Percentiles rank a stretch among this genome's conserved stretches.
Conservation (phyloP, 2,888 invertebrate genomes). For the Andrena camellia region DNA sequence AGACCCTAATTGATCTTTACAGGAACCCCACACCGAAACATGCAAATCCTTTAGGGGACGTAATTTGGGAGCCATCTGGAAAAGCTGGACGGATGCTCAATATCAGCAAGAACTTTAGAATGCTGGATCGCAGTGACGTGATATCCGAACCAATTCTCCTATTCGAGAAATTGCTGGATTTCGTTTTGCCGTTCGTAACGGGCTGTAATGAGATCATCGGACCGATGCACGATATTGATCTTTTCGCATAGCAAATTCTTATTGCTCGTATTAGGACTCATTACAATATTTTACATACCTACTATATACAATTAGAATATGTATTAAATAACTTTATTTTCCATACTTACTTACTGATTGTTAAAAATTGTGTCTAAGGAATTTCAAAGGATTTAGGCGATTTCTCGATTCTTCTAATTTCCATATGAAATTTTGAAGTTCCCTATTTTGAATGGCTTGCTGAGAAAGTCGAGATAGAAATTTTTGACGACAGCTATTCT, state of each 20-base stretch:
- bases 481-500: too few species aligned
- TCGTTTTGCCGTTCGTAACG: not conserved
- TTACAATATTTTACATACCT: too few species aligned
- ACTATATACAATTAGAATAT: too few species aligned
- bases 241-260: not conserved
- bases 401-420: too few species aligned
- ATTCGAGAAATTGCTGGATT: not conserved
- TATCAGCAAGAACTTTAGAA: not conserved
- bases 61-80: conserved; percentile 17
- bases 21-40: not conserved
- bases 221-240: not conserved
- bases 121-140: not conserved
- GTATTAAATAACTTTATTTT: too few species aligned
- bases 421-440: too few species aligned
- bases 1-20: not conserved
- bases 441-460: too few species aligned
- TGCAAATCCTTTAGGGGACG: not conserved
- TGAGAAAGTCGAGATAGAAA: too few species aligned
- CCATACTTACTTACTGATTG: too few species aligned
- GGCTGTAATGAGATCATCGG: not conserved
- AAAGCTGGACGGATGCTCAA: not conserved
- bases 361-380: too few species aligned
- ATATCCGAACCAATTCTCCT: not conserved
- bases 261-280: too few species aligned
- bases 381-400: too few species aligned